Percentiles rank a stretch among this genome's conserved stretches.
phyloP scores from a whole-genome alignment of 2,888 invertebrate species.

The Heliconius sara region DNA sequence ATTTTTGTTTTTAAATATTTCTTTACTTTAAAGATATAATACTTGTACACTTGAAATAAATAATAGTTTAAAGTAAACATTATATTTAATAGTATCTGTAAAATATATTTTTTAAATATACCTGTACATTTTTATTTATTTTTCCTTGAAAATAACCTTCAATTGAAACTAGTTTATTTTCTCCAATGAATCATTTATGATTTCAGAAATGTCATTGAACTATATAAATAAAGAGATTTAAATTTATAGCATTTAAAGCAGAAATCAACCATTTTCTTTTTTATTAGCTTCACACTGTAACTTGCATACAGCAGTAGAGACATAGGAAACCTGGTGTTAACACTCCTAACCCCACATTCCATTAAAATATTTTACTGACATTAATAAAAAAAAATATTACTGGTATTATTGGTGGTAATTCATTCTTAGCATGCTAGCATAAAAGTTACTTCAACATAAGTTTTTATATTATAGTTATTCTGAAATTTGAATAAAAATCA shows the following conservation, averaged over 20 bases:
- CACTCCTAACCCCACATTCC: not conserved
- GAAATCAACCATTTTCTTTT: not conserved
- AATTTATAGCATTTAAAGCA: not conserved
- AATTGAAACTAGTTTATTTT: not conserved
- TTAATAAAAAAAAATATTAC: not conserved
- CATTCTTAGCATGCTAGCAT: not conserved
- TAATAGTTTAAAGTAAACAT: not conserved
- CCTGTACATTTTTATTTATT: not conserved
- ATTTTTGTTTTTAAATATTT: not conserved
- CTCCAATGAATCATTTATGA: not conserved
- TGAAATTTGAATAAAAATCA: no score
- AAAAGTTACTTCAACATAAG: not conserved
- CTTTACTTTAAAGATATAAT: not conserved
- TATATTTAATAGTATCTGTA: not conserved
- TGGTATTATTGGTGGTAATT: not conserved
- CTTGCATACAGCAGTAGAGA: not conserved
- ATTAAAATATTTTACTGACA: not conserved
- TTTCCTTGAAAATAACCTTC: conserved; percentile 15
- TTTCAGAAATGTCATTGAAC: not conserved
- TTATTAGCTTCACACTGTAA: not conserved
- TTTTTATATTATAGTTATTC: no score
- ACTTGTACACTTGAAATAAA: not conserved
- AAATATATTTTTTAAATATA: not conserved
- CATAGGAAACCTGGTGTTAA: not conserved
- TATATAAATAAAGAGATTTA: not conserved